These are phyloP conservation scores for Plagodis dolabraria DNA, from an alignment of 2,888 invertebrate genomes.

Conservation along the genomic window DNA sequence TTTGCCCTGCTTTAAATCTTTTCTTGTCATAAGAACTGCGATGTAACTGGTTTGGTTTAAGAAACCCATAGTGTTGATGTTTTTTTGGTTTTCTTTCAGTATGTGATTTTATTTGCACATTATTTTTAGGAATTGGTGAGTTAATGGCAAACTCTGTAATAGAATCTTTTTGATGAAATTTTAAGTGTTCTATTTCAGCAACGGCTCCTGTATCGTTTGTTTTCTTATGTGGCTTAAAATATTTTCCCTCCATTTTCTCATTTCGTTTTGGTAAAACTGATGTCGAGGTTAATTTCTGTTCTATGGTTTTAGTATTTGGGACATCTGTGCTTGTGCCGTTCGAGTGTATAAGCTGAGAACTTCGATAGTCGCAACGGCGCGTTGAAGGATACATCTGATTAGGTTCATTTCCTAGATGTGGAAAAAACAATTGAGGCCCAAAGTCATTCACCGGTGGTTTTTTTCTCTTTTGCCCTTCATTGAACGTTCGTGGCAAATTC, in stretches of 20 bases:
- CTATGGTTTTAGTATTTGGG: background rate
- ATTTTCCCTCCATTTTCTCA: background rate
- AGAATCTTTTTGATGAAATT: background rate
- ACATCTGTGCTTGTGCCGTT: background rate
- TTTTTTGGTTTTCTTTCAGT: slow-evolving; percentile 10
- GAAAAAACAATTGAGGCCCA: background rate
- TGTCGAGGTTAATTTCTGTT: background rate
- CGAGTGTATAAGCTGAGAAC: background rate
- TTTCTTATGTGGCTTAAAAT: background rate
- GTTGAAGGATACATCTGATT: background rate
- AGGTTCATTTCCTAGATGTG: background rate
- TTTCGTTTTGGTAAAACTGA: background rate
- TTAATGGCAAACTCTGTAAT: background rate
- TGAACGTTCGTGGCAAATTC: background rate
- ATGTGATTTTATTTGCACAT: slow-evolving; percentile 6
- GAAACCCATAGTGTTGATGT: slow-evolving; percentile 1
- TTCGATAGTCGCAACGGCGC: background rate
- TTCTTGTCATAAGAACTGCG: slow-evolving; percentile 4
- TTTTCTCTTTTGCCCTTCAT: background rate
- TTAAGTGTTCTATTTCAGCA: background rate
- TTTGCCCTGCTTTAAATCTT: too few relatives aligned
- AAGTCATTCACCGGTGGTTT: too few relatives aligned
- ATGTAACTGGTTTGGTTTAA: slow-evolving; percentile 7
- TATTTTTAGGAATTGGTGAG: slow-evolving; percentile 1
- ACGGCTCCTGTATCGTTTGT: background rate